Evolutionary conservation across 2,888 invertebrate genomes (phyloP).

Genomic region (Periphyllus acericola): DNA sequence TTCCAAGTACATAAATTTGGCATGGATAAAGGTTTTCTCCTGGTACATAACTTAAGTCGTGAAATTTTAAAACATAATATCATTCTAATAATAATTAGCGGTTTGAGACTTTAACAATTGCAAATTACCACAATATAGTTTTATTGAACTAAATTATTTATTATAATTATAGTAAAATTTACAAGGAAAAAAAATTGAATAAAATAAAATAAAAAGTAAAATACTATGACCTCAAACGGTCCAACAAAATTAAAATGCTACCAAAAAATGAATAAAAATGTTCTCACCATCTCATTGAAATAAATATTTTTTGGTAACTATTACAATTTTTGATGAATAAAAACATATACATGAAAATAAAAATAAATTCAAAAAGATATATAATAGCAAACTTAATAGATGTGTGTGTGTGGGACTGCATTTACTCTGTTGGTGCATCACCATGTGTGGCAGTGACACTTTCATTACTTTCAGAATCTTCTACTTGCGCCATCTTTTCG

Average conservation of each 20-base stretch:
- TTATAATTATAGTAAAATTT: constrained; percentile 22
- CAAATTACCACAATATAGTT: not conserved
- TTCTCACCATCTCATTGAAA: not conserved
- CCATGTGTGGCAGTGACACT: not conserved
- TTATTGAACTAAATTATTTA: not conserved
- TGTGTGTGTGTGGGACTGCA: not conserved
- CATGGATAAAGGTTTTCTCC: not conserved
- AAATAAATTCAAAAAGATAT: constrained; percentile 22
- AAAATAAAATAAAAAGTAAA: constrained; percentile 16
- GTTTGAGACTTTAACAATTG: not conserved
- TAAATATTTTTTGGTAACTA: constrained; percentile 39
- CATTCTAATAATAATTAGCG: not conserved
- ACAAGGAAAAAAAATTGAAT: not conserved
- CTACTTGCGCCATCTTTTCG: constrained; percentile 66
- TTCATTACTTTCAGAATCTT: constrained; percentile 30
- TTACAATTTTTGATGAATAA: constrained; percentile 15
- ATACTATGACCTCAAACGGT: not conserved
- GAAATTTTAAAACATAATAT: not conserved
- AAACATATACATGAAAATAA: constrained; percentile 2
- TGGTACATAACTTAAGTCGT: not conserved
- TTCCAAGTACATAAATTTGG: not conserved
- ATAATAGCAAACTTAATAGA: constrained; percentile 29
- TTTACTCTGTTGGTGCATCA: constrained; percentile 13
- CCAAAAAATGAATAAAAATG: constrained; percentile 38
- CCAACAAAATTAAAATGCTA: constrained; percentile 16